phyloP scores from a whole-genome alignment of 2,888 invertebrate genomes.

The Acrobeloides nanus region DNA sequence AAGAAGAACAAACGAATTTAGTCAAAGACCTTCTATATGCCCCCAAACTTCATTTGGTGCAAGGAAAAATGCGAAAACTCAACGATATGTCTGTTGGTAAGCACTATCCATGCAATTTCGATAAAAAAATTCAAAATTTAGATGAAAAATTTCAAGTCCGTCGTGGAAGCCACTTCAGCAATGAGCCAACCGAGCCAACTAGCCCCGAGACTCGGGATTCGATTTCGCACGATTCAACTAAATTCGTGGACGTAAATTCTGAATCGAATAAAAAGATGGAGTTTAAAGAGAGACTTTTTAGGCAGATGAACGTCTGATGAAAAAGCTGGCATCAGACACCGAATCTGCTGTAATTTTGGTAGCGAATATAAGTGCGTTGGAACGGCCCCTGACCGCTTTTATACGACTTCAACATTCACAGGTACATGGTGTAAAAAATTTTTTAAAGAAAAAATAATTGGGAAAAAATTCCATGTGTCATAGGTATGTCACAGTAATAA shows the following conservation, averaged over 20 bases:
- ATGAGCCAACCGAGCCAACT: too few species aligned
- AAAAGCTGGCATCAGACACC: constrained; percentile 23
- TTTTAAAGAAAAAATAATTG: constrained; percentile 3
- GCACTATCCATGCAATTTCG: not conserved
- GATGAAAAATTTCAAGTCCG: constrained; percentile 12
- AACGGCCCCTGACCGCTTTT: constrained; percentile 26
- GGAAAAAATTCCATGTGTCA: not conserved
- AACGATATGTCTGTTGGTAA: constrained; percentile 16
- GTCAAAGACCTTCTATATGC: constrained; percentile 31
- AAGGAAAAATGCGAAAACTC: constrained; percentile 24
- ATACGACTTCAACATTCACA: constrained; percentile 26
- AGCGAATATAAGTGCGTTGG: constrained; percentile 27
- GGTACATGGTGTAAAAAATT: too few species aligned
- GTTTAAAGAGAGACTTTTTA: constrained; percentile 12
- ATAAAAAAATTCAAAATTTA: constrained; percentile 6
- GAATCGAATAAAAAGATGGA: not conserved
- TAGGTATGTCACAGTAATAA: too few species aligned
- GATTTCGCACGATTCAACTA: too few species aligned
- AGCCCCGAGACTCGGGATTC: too few species aligned
- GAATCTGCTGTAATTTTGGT: constrained; percentile 30
- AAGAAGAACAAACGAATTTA: constrained; percentile 18
- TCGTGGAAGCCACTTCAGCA: constrained; percentile 11
- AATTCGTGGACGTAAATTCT: constrained; percentile 10
- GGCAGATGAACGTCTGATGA: constrained; percentile 27
- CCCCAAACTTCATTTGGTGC: constrained; percentile 29